phyloP scores from a whole-genome alignment of 2,888 invertebrate genomes.

The Tiphia femorata region DNA sequence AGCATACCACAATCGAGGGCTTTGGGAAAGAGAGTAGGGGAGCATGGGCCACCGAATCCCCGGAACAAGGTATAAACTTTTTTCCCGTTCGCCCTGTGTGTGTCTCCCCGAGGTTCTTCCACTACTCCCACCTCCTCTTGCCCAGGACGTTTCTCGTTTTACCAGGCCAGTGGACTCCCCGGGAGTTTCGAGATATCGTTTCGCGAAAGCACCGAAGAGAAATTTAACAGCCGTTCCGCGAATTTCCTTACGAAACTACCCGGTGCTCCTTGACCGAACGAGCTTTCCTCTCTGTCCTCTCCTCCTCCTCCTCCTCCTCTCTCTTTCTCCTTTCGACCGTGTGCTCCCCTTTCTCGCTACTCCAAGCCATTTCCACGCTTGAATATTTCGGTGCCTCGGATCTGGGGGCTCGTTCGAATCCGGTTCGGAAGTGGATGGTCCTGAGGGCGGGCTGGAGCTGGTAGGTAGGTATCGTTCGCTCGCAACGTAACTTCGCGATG shows the following conservation, averaged over 20 bases:
- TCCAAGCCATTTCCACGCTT: conserved; percentile 13
- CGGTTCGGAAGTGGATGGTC: too few species aligned
- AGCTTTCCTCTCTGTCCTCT: conserved; percentile 8
- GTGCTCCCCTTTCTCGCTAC: conserved; percentile 16
- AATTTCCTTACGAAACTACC: conserved; percentile 3
- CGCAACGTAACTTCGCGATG: not conserved
- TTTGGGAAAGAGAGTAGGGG: too few species aligned
- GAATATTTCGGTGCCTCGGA: not conserved
- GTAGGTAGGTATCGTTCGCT: not conserved
- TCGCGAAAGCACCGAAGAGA: not conserved
- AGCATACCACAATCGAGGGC: too few species aligned
- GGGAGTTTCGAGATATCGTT: not conserved
- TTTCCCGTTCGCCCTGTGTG: too few species aligned
- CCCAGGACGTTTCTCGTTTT: not conserved
- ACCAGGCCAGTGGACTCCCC: not conserved
- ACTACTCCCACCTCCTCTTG: not conserved
- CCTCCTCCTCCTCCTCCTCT: not conserved
- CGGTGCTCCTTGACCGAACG: not conserved
- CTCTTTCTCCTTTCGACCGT: conserved; percentile 8
- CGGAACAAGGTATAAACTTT: too few species aligned
- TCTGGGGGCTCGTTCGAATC: too few species aligned
- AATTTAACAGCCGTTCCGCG: conserved; percentile 1
- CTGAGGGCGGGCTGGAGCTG: not conserved
- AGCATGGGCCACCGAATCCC: too few species aligned
- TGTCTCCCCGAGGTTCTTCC: not conserved